A percentile compares a stretch with the other conserved stretches of the same genome.
phyloP scores from a whole-genome alignment of 35 echinoderm and acorn worm genomes.

The Acanthaster planci region DNA sequence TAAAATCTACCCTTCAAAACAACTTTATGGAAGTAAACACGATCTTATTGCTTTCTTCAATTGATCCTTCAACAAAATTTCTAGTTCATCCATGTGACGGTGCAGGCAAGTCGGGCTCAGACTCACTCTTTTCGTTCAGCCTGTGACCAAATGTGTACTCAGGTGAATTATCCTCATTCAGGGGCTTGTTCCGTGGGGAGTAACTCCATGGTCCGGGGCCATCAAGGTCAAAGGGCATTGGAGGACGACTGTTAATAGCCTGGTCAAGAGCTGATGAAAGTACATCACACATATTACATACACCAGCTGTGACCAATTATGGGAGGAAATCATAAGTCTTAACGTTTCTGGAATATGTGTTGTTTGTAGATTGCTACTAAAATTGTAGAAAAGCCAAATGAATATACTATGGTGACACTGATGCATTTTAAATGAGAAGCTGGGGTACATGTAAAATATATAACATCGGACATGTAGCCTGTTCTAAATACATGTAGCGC shows the following conservation, averaged over 20 bases:
- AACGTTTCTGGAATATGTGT: background rate
- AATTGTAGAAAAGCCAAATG: background rate
- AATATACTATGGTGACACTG: too few relatives aligned
- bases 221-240: conserved; percentile 92
- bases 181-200: conserved; percentile 79
- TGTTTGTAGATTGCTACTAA: too few relatives aligned
- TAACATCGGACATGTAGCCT: too few relatives aligned
- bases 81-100: background rate
- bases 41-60: too few relatives aligned
- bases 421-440: too few relatives aligned
- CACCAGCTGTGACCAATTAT: too few relatives aligned
- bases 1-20: too few relatives aligned
- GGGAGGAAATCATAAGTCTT: background rate
- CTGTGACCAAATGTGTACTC: conserved; percentile 82
- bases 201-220: conserved; percentile 84
- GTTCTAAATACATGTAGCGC: too few relatives aligned
- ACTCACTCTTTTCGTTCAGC: conserved; percentile 85
- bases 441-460: too few relatives aligned
- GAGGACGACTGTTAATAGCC: conserved; percentile 90
- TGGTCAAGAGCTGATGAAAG: conserved; percentile 66
- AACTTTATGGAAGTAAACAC: too few relatives aligned
- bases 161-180: conserved; percentile 89
- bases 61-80: too few relatives aligned
- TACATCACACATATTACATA: too few relatives aligned
- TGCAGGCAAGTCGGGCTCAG: background rate